A percentile compares a stretch with the other conserved stretches of the same genome.
phyloP scores from a whole-genome alignment of 1,140 invertebrate species.

The Drosophila sturtevanti region DNA sequence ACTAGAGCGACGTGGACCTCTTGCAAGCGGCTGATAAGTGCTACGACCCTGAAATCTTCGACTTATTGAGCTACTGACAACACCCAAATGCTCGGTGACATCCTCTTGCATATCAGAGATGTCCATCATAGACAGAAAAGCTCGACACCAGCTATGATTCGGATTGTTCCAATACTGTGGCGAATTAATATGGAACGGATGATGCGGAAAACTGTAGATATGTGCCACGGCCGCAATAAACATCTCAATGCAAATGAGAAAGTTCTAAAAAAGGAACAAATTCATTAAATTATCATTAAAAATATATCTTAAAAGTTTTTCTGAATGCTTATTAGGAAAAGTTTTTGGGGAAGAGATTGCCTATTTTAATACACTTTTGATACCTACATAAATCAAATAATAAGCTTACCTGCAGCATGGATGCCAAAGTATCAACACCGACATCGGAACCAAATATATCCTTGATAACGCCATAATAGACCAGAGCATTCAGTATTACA shows the following conservation, averaged over 20 bases:
- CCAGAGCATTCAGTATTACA: constrained; percentile 93
- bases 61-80: constrained; percentile 91
- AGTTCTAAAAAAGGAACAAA: constrained; percentile 88
- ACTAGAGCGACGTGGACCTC: constrained; percentile 84
- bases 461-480: constrained; percentile 89
- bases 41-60: constrained; percentile 88
- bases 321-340: background rate
- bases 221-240: constrained; percentile 97
- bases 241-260: constrained; percentile 99
- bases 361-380: too few species aligned
- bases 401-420: constrained; percentile 90
- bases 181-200: constrained; percentile 87
- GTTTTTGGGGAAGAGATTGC: too few species aligned
- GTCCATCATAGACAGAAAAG: constrained; percentile 94
- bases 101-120: constrained; percentile 96
- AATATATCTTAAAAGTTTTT: background rate
- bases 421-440: constrained; percentile 84
- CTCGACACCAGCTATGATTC: constrained; percentile 84
- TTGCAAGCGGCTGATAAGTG: constrained; percentile 88
- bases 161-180: constrained; percentile 83
- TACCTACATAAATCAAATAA: too few species aligned
- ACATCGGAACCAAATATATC: constrained; percentile 85
- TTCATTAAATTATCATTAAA: background rate
- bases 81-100: constrained; percentile 94
- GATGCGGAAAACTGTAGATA: constrained; percentile 97